Evolutionary conservation across 2,888 invertebrate species (phyloP).

Genomic region (Biston stratarius): DNA sequence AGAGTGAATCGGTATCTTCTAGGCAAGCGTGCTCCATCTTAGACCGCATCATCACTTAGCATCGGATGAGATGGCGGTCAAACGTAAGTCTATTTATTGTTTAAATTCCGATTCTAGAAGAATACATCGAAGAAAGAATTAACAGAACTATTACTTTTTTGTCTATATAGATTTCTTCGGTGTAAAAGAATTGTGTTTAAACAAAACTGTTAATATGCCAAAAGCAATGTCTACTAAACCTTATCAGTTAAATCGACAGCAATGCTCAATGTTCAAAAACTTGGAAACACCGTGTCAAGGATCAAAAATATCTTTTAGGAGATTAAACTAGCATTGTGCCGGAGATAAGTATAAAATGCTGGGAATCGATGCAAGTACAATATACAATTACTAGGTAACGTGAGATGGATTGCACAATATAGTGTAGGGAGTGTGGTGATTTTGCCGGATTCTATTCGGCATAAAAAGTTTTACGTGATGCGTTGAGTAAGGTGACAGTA

Average conservation of each 20-base stretch:
- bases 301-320: constrained; percentile 32
- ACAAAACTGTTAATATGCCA: background rate
- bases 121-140: too few species aligned
- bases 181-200: background rate
- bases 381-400: constrained; percentile 50
- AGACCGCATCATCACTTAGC: too few species aligned
- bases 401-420: constrained; percentile 50
- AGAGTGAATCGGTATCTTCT: too few species aligned
- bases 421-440: constrained; percentile 4
- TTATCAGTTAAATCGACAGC: constrained; percentile 17
- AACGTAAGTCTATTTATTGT: too few species aligned
- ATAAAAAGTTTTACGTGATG: background rate
- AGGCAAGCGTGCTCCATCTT: too few species aligned
- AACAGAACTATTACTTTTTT: too few species aligned
- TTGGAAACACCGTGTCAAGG: constrained; percentile 42
- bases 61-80: too few species aligned
- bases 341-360: constrained; percentile 49
- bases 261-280: constrained; percentile 42
- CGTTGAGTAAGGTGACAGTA: too few species aligned
- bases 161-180: too few species aligned
- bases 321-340: constrained; percentile 40
- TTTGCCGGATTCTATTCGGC: constrained; percentile 14
- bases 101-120: too few species aligned
- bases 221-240: constrained; percentile 4
- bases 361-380: constrained; percentile 56